Percentiles rank a stretch among this genome's conserved stretches.
Evolutionary conservation across 2,888 invertebrate species (phyloP).

Genomic region (Melanotus villosus): DNA sequence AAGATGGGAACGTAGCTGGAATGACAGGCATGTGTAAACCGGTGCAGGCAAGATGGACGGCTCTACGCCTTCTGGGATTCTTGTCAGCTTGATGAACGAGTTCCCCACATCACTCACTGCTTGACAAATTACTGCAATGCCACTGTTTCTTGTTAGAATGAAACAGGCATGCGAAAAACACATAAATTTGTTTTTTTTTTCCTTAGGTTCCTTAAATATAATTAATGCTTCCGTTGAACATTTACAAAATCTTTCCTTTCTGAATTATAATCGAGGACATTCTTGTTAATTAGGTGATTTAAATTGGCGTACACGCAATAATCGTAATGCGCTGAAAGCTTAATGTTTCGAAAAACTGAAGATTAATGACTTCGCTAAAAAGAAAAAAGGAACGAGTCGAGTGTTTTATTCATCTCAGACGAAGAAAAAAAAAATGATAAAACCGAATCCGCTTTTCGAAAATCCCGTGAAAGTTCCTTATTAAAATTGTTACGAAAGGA

Average conservation of each 20-base stretch:
- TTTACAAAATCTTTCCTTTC: not conserved
- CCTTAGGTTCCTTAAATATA: constrained; percentile 1
- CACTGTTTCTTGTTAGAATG: constrained; percentile 50
- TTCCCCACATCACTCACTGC: constrained; percentile 59
- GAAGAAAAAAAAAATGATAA: no score
- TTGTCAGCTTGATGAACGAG: constrained; percentile 61
- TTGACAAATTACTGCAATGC: constrained; percentile 61
- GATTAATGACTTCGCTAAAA: no score
- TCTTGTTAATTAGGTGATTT: no score
- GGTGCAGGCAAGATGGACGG: constrained; percentile 58
- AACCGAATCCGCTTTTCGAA: no score
- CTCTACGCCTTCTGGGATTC: constrained; percentile 56
- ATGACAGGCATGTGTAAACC: constrained; percentile 55
- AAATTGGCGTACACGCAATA: no score
- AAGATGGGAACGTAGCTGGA: constrained; percentile 47
- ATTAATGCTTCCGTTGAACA: not conserved
- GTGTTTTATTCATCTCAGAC: no score
- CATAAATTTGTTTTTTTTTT: constrained; percentile 22
- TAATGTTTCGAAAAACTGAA: no score
- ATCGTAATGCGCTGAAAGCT: no score
- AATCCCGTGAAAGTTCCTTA: no score
- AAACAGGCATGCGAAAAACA: constrained; percentile 39
- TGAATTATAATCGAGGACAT: no score
- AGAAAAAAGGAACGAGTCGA: no score
- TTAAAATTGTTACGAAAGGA: no score